Evolutionary conservation across 2,113 vertebrate species (phyloP).

Genomic region (Lampris incognitus): DNA sequence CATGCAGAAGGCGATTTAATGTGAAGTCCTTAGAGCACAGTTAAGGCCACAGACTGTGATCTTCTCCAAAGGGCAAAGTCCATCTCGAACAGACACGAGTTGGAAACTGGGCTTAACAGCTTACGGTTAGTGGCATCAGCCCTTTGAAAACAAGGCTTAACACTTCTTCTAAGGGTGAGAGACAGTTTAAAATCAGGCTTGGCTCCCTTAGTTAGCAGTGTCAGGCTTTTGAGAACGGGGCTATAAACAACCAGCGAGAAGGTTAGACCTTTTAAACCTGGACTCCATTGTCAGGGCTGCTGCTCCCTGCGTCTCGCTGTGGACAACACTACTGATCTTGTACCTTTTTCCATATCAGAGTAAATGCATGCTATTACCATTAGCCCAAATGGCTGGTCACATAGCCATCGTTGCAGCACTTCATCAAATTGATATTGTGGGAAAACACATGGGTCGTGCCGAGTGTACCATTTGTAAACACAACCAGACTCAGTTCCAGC

Average conservation of each 20-base stretch:
- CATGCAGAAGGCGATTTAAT: constrained; percentile 54
- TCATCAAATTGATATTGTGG: constrained; percentile 75
- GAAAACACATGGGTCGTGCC: constrained; percentile 57
- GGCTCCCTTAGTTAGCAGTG: constrained; percentile 52
- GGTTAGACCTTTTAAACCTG: constrained; percentile 56
- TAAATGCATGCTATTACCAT: constrained; percentile 59
- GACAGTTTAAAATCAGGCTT: constrained; percentile 58
- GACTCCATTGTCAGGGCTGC: constrained; percentile 50
- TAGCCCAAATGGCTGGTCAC: constrained; percentile 45
- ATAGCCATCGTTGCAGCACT: constrained; percentile 58
- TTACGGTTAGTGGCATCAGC: constrained; percentile 33
- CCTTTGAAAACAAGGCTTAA: constrained; percentile 47
- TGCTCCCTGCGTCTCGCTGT: constrained; percentile 23
- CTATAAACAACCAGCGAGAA: constrained; percentile 41
- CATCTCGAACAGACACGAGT: constrained; percentile 39
- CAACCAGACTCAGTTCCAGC: constrained; percentile 45
- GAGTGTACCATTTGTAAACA: constrained; percentile 65
- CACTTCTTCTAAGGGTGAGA: constrained; percentile 49
- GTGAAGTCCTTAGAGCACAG: constrained; percentile 25
- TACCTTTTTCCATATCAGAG: constrained; percentile 49
- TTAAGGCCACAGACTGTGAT: constrained; percentile 26
- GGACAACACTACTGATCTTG: constrained; percentile 31
- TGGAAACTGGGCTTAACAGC: constrained; percentile 36
- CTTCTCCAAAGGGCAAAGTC: constrained; percentile 59
- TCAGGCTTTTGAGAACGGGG: constrained; percentile 58